phyloP scores from a whole-genome alignment of 2,888 invertebrate genomes.

The Apotomis turbidana region DNA sequence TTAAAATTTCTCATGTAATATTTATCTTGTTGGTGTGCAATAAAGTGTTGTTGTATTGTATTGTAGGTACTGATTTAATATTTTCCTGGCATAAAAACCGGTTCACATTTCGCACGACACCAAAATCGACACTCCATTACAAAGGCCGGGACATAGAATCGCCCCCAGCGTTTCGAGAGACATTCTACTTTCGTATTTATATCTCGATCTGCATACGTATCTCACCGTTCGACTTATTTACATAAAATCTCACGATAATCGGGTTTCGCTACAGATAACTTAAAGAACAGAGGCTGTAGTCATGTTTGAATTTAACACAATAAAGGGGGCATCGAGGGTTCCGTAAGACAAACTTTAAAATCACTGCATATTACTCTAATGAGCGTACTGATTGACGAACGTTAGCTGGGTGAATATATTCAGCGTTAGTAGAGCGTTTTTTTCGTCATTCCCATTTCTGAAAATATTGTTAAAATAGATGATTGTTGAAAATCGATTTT shows the following conservation, averaged over 20 bases:
- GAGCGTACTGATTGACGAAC: no score
- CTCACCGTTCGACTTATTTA: constrained; percentile 23
- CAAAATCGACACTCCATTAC: not conserved
- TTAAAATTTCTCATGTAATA: no score
- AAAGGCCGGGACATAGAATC: constrained; percentile 11
- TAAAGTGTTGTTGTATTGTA: no score
- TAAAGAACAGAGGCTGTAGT: not conserved
- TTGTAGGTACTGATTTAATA: not conserved
- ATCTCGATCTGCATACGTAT: constrained; percentile 23
- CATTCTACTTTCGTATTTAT: constrained; percentile 32
- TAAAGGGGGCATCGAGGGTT: no score
- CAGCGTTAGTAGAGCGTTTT: no score
- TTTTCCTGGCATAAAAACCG: not conserved
- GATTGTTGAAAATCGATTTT: no score
- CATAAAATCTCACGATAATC: constrained; percentile 34
- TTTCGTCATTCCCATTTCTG: no score
- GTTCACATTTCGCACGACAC: not conserved
- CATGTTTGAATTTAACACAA: not conserved
- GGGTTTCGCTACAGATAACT: constrained; percentile 1
- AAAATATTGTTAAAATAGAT: no score
- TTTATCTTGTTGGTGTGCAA: no score
- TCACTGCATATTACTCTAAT: no score
- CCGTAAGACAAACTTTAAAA: no score
- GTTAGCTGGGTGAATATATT: no score
- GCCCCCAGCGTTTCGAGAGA: constrained; percentile 13